phyloP scores from a whole-genome alignment of 2,113 vertebrate species.

The Siniperca knerii region DNA sequence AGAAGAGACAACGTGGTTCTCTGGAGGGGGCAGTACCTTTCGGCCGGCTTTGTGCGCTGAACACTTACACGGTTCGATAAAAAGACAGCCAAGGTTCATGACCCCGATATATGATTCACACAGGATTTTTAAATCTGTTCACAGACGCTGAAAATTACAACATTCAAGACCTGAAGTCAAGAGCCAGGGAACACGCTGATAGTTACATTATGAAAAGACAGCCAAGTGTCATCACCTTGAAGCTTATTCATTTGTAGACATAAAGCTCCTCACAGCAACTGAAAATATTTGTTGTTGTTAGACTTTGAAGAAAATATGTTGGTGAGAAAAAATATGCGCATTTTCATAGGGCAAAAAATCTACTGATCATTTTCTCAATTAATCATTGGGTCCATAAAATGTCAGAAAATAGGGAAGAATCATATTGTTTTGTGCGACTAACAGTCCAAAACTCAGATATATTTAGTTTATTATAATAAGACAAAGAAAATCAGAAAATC shows the following conservation, averaged over 20 bases:
- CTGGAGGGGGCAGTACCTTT: conserved; percentile 74
- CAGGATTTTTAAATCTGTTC: conserved; percentile 23
- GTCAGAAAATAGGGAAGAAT: too few species aligned
- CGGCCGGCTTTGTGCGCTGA: conserved; percentile 75
- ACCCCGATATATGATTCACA: conserved; percentile 69
- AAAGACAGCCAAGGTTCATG: conserved; percentile 77
- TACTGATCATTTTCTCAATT: background rate
- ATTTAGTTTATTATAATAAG: too few species aligned
- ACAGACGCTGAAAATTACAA: conserved; percentile 8
- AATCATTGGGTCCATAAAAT: background rate
- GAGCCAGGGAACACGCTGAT: background rate
- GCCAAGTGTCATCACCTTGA: background rate
- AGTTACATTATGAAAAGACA: background rate
- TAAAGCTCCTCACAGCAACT: background rate
- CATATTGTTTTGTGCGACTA: too few species aligned
- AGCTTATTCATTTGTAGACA: background rate
- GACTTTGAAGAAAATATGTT: background rate
- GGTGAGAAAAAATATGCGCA: background rate
- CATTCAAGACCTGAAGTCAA: background rate
- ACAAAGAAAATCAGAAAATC: too few species aligned
- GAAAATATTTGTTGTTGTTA: background rate
- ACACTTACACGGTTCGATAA: conserved; percentile 61
- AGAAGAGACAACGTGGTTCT: conserved; percentile 28
- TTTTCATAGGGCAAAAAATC: background rate
- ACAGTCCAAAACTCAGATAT: too few species aligned